phyloP scores from a whole-genome alignment of 2,888 invertebrate genomes.

The Leptura quadrifasciata region DNA sequence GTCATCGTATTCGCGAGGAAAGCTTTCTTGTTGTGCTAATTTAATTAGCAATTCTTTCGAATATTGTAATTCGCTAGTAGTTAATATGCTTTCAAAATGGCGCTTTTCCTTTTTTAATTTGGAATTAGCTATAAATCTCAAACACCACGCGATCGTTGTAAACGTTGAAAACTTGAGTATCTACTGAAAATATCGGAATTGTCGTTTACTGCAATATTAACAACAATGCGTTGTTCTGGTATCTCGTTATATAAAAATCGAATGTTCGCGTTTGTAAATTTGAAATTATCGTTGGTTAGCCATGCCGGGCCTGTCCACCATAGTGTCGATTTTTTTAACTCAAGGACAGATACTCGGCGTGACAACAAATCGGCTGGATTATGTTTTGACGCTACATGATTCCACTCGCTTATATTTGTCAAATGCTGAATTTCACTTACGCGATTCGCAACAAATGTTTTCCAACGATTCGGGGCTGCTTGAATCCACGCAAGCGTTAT shows the following conservation, averaged over 20 bases:
- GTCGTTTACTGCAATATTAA: too few species aligned
- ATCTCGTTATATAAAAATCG: too few species aligned
- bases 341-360: constrained; percentile 8
- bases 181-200: neutral
- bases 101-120: neutral
- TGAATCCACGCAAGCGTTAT: too few species aligned
- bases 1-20: too few species aligned
- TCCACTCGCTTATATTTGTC: neutral
- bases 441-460: too few species aligned
- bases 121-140: constrained; percentile 28
- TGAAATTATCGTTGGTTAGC: constrained; percentile 28
- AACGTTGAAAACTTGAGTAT: neutral
- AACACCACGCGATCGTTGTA: constrained; percentile 11
- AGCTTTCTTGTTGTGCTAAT: constrained; percentile 3
- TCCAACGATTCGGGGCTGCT: too few species aligned
- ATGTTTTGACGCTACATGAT: neutral
- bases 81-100: neutral
- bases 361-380: neutral
- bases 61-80: constrained; percentile 7
- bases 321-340: constrained; percentile 44
- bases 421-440: neutral
- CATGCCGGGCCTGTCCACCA: constrained; percentile 42
- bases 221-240: too few species aligned
- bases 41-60: constrained; percentile 2
- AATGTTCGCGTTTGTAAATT: too few species aligned